These are phyloP conservation scores for Luidia sarsii DNA, from an alignment of 53 echinoderm and acorn worm species.

Conservation along the genomic window DNA sequence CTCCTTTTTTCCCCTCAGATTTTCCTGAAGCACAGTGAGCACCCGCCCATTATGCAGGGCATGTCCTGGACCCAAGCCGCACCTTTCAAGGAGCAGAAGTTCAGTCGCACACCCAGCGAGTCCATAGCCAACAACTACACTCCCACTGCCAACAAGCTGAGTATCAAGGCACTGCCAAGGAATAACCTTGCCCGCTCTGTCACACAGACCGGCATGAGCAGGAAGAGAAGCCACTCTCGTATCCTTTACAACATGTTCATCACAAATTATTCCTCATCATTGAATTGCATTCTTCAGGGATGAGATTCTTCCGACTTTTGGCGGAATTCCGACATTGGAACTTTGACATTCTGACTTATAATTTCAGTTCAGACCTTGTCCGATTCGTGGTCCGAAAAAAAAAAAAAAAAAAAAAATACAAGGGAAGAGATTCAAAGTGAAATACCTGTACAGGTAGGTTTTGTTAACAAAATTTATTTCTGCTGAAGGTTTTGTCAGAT, in stretches of 20 bases:
- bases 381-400: too few relatives aligned
- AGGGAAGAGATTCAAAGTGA: too few relatives aligned
- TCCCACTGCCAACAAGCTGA: conserved; percentile 85
- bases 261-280: background rate
- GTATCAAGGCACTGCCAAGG: conserved; percentile 78
- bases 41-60: conserved; percentile 97
- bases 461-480: too few relatives aligned
- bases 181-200: conserved; percentile 62
- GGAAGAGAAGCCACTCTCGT: conserved; percentile 96
- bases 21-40: conserved; percentile 95
- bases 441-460: too few relatives aligned
- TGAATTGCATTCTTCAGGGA: too few relatives aligned
- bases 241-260: conserved; percentile 68
- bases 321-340: too few relatives aligned
- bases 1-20: conserved; percentile 67
- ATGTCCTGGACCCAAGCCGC: conserved; percentile 94
- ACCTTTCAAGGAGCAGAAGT: conserved; percentile 98
- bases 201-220: conserved; percentile 83
- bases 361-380: background rate
- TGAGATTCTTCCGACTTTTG: too few relatives aligned
- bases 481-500: too few relatives aligned
- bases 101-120: conserved; percentile 96
- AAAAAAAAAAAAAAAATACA: too few relatives aligned
- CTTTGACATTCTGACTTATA: too few relatives aligned
- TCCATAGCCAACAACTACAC: conserved; percentile 99